Evolutionary conservation across 2,888 invertebrate species (phyloP).

Genomic region (Synergus gifuensis): DNA sequence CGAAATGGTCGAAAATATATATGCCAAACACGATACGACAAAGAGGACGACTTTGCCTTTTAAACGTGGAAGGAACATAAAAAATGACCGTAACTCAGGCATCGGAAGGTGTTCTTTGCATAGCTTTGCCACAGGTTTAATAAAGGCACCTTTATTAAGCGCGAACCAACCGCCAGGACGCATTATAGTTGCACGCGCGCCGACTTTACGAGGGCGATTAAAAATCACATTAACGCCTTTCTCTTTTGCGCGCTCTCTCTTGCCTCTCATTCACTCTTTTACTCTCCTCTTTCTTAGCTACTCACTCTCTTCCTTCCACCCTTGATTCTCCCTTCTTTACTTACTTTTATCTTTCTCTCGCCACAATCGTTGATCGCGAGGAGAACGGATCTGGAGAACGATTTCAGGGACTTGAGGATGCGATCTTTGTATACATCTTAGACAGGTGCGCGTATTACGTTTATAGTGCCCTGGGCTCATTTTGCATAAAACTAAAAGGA

Average conservation of each 20-base stretch:
- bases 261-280: slow-evolving; percentile 36
- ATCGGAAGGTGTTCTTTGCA: slow-evolving; percentile 34
- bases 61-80: slow-evolving; percentile 46
- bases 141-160: slow-evolving; percentile 52
- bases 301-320: slow-evolving; percentile 23
- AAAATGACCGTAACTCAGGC: slow-evolving; percentile 46
- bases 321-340: slow-evolving; percentile 27
- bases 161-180: slow-evolving; percentile 46
- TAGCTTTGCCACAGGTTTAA: slow-evolving; percentile 44
- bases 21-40: slow-evolving; percentile 44
- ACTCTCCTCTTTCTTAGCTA: slow-evolving; percentile 26
- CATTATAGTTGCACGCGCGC: slow-evolving; percentile 64
- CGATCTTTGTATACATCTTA: slow-evolving; percentile 28
- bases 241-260: slow-evolving; percentile 39
- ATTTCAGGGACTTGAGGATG: slow-evolving; percentile 35
- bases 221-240: slow-evolving; percentile 73
- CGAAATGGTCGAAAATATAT: slow-evolving; percentile 21
- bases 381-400: slow-evolving; percentile 19
- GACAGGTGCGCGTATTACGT: slow-evolving; percentile 24
- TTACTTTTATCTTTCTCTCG: slow-evolving; percentile 34
- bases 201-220: slow-evolving; percentile 74
- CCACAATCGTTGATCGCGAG: slow-evolving; percentile 25
- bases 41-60: slow-evolving; percentile 48
- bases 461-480: slow-evolving; percentile 1
- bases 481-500: not conserved